Evolutionary conservation across 2,797 vertebrate species (phyloP), one percentile per base, ranked within the genome.

Genomic region (Macropodus opercularis): DNA sequence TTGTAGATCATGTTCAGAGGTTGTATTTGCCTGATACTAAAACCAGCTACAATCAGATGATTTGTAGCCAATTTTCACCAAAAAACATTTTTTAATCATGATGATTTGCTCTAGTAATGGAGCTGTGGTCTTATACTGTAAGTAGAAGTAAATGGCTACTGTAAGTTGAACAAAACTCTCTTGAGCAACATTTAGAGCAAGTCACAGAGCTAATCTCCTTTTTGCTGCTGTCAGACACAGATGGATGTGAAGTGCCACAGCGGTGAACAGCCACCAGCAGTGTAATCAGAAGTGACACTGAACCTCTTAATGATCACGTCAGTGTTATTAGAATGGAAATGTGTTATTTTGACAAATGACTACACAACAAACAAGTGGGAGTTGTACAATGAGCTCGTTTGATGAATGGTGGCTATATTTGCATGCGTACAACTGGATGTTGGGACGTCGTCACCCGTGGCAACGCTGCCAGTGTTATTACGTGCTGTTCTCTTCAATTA

Each of bases 231-330:
- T 74, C 73, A 72, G 57, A 80, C 58, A 11, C 46, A 54, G 63
- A 61, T 17, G 17, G 32, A 65, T 70, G 52, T 43, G 22, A 65
- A 60, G 29, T 23, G 49, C 49, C 69, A 46, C 63, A 68, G 42
- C 2, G 31, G 64, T 63, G 69, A 39, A 23, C 24, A 41, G 31
- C 15, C 54, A 57, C 21, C 47, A 21, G 27, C 44, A 26, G 23
- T 50, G 47, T 80, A 74, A 86, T 84, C 54, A 75, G 27, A 72
- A 65, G 72, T 47, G 76, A 78, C 81, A 77, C 48, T 15, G 32
- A 68, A 39, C 48, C 31, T 52, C 65, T 77, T 76, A 65, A 69
- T 58, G 44, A 77, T 63, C 21, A 74, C 65, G 59, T 72, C 67
- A 69, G 43, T 69, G n/a, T 57, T 69, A 74, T 76, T 75, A 24